Base-by-base conservation (phyloP, 2,888 invertebrate species). In the Pseudolycoriella hygida region DNA sequence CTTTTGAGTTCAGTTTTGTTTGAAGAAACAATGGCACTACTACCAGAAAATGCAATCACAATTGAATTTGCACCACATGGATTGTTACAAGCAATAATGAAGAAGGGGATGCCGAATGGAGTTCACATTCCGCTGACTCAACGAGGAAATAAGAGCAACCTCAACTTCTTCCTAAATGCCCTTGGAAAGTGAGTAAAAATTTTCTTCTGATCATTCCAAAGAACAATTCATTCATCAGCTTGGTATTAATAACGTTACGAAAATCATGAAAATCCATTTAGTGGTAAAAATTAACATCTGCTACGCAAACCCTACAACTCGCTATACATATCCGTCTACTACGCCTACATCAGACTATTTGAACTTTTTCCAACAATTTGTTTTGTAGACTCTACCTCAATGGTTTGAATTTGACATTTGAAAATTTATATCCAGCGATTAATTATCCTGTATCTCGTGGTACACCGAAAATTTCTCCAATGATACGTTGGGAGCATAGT, bases 401-500 rank as follows among this genome's bases (percentile, higher is more conserved):
- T 15, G 94, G 96, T 2, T 57, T 82, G 45, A 77, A 83, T 55
- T 75, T 86, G 1, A 73, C 80, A 49, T 61, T 90, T 3, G 71
- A 80, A 1, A 75, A 77, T 46, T 67, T 96, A 37, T 92, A 88
- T 62, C 83, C 88, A 0, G 61, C 69, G 19, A 68, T 88, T 0
- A 57, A 73, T 38, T 88, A 76, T 62, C 94, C 94, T 0, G 93
- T 94, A 1, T 81, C 88, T 0, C 72, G 80, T 25, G 81, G 84
- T 2, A 94, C 94, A 0, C 81, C 86, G 0, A 84, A 84, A 76
- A 70, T 93, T 40, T 74, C 86, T 0, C 80, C 88, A 3, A 66
- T 83, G 2, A 74, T 94, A n/a, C 75, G 75, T 50, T 94, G 93
- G 92, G 84, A 93, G 53, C 92, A 94, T 55, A 71, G 73, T 15